Percentiles rank a stretch among this genome's conserved stretches.
These are phyloP conservation scores for Heliconius melpomene DNA, from an alignment of 1,140 invertebrate genomes.

Conservation along the genomic window DNA sequence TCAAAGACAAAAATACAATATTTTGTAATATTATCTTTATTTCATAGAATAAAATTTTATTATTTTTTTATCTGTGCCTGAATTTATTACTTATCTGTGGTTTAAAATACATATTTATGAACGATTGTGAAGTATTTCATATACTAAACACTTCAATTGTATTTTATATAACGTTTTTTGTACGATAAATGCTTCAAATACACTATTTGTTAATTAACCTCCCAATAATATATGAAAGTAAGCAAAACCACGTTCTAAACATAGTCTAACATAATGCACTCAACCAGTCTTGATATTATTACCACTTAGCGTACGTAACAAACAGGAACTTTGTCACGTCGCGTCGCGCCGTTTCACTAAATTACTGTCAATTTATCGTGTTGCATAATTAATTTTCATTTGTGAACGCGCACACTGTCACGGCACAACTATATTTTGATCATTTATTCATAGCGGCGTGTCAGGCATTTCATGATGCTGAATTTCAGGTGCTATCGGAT, in stretches of 20 bases:
- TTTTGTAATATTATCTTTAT: no score
- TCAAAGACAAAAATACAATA: not conserved
- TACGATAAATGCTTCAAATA: no score
- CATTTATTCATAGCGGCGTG: slow-evolving; percentile 68
- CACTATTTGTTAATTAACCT: no score
- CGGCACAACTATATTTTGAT: slow-evolving; percentile 68
- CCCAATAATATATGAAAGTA: no score
- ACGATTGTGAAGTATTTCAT: no score
- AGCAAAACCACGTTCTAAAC: no score
- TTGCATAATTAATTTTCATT: slow-evolving; percentile 79
- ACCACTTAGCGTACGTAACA: slow-evolving; percentile 42
- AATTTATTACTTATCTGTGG: no score
- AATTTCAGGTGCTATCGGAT: slow-evolving; percentile 55
- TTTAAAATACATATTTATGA: no score
- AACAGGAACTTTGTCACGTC: slow-evolving; percentile 46
- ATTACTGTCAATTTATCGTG: slow-evolving; percentile 75
- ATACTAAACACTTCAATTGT: no score
- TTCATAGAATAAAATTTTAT: no score
- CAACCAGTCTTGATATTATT: slow-evolving; percentile 41
- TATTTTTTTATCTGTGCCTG: no score
- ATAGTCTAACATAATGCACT: slow-evolving; percentile 29
- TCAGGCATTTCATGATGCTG: slow-evolving; percentile 41
- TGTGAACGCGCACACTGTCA: slow-evolving; percentile 62
- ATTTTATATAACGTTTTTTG: no score
- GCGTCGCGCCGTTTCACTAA: slow-evolving; percentile 49